Evolutionary conservation across 23 tunicate species (phyloP).

Genomic region (Aplidium turbinatum): DNA sequence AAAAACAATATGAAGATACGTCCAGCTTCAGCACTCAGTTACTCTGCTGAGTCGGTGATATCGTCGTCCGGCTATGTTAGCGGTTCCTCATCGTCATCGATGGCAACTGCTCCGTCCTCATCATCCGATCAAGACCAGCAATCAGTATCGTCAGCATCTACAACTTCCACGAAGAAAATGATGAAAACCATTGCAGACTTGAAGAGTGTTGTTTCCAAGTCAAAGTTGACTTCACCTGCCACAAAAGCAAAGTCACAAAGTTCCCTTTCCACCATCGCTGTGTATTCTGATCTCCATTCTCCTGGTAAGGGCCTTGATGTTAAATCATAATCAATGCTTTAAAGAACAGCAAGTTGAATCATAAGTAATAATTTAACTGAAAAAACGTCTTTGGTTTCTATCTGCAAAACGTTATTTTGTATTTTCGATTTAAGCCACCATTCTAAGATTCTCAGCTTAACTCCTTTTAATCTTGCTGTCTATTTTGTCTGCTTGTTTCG

Average conservation of each 20-base stretch:
- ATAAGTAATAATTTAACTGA: too few relatives aligned
- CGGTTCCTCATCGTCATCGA: conserved; percentile 42
- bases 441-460: too few relatives aligned
- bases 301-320: conserved; percentile 1
- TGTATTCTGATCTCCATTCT: conserved; percentile 16
- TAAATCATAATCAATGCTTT: too few relatives aligned
- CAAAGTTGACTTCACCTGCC: neutral
- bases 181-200: conserved; percentile 3
- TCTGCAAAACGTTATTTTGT: too few relatives aligned
- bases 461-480: too few relatives aligned
- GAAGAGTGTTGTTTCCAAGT: neutral
- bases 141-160: conserved; percentile 11
- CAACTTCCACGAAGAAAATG: conserved; percentile 21
- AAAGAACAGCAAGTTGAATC: too few relatives aligned
- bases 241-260: neutral
- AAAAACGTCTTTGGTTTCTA: too few relatives aligned
- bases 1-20: neutral
- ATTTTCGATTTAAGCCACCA: too few relatives aligned
- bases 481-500: too few relatives aligned
- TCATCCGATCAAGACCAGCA: neutral
- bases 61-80: conserved; percentile 58
- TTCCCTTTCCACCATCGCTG: conserved; percentile 1
- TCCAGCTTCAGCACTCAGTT: conserved; percentile 20
- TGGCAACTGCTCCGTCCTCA: conserved; percentile 10
- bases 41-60: conserved; percentile 33